These are phyloP conservation scores for Mus spicilegus DNA, from an alignment of 2,113 vertebrate genomes.

Conservation along the genomic window DNA sequence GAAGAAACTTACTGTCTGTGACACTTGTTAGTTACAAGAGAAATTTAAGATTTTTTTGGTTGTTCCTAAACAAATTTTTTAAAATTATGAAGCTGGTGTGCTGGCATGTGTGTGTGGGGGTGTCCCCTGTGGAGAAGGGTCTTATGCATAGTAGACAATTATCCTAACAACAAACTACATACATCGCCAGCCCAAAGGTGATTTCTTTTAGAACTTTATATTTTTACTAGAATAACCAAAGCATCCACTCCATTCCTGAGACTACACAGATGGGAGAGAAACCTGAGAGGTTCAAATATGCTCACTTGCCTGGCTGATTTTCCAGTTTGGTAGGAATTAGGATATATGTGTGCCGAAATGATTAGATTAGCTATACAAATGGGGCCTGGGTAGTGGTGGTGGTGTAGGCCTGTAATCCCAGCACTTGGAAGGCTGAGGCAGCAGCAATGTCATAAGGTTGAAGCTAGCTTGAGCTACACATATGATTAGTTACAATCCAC, in stretches of 20 bases:
- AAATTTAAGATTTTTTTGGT: neutral
- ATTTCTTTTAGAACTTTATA: neutral
- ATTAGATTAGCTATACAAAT: constrained; percentile 13
- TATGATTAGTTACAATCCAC: neutral
- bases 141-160: neutral
- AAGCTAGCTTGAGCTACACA: neutral
- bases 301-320: neutral
- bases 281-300: neutral
- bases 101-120: neutral
- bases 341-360: constrained; percentile 13
- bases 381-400: neutral
- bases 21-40: neutral
- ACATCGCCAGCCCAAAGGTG: neutral
- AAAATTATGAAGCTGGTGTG: neutral
- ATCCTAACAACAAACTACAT: neutral
- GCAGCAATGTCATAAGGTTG: neutral
- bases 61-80: neutral
- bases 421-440: neutral
- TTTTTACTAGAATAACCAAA: neutral
- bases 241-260: neutral
- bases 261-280: constrained; percentile 20
- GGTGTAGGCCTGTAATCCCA: neutral
- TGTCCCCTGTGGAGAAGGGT: neutral
- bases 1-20: constrained; percentile 24
- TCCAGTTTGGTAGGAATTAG: constrained; percentile 39